phyloP scores from a whole-genome alignment of 2,797 vertebrate species.

The Chloroceryle inda region DNA sequence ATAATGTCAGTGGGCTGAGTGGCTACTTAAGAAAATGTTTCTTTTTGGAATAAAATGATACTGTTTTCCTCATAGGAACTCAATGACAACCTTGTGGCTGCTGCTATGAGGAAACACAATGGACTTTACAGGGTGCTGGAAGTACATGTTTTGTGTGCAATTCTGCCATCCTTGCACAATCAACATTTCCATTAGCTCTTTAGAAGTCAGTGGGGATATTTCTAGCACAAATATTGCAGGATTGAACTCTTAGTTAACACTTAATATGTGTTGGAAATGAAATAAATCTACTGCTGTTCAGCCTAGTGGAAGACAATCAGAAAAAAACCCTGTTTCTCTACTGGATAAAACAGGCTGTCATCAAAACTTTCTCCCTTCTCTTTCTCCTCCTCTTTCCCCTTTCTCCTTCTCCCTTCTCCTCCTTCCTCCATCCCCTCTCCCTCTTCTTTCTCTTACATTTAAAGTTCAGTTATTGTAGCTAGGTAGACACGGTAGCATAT shows the following conservation, averaged over 20 bases:
- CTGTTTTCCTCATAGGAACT: slow-evolving; percentile 21
- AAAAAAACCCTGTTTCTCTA: slow-evolving; percentile 35
- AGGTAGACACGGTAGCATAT: not conserved
- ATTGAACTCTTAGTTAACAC: not conserved
- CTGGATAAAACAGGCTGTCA: slow-evolving; percentile 25
- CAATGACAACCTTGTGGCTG: not conserved
- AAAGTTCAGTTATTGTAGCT: not conserved
- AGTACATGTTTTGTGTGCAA: not conserved
- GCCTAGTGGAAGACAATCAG: not conserved
- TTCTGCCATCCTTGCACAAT: not conserved
- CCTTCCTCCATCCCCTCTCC: too few relatives aligned
- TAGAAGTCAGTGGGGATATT: slow-evolving; percentile 10
- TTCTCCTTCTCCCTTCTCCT: too few relatives aligned
- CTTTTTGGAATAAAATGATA: slow-evolving; percentile 54
- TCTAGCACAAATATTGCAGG: not conserved
- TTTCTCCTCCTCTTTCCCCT: too few relatives aligned
- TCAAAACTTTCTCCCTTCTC: slow-evolving; percentile 7
- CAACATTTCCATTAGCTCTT: slow-evolving; percentile 50
- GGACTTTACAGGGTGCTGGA: slow-evolving; percentile 20
- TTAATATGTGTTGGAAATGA: not conserved
- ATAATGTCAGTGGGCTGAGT: slow-evolving; percentile 1
- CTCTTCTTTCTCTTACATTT: not conserved
- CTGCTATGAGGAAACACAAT: slow-evolving; percentile 39
- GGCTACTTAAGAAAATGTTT: slow-evolving; percentile 59
- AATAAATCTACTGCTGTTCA: not conserved